These are phyloP conservation scores for Bradysia coprophila DNA, from an alignment of 1,140 invertebrate genomes.

Conservation along the genomic window DNA sequence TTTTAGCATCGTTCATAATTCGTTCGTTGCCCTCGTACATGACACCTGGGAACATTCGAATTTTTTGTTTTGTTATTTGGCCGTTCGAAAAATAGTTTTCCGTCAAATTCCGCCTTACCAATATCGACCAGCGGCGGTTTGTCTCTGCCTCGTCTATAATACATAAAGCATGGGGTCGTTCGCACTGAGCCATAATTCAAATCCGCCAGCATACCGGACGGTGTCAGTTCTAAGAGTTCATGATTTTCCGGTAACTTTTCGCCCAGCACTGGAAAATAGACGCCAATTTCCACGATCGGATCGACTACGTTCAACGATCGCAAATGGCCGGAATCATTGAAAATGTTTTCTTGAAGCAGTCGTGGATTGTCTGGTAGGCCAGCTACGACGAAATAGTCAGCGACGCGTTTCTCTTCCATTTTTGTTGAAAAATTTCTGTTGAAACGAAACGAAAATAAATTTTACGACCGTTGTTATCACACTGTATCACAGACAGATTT, in stretches of 20 bases:
- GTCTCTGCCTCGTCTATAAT: conserved; percentile 77
- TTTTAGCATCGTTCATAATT: conserved; percentile 84
- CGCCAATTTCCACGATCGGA: conserved; percentile 84
- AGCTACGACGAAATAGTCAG: conserved; percentile 95
- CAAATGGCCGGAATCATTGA: conserved; percentile 58
- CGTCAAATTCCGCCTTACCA: conserved; percentile 37
- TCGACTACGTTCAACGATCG: conserved; percentile 47
- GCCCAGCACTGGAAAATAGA: conserved; percentile 77
- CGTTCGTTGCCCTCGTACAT: conserved; percentile 85
- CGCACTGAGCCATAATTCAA: conserved; percentile 93
- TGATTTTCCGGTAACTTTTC: conserved; percentile 71
- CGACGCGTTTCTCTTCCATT: conserved; percentile 68
- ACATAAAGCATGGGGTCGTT: conserved; percentile 83
- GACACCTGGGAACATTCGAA: conserved; percentile 41
- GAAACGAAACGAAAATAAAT: too few relatives aligned
- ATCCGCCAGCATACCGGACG: conserved; percentile 72
- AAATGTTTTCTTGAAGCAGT: conserved; percentile 61
- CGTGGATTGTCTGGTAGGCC: conserved; percentile 70
- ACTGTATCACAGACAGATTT: too few relatives aligned
- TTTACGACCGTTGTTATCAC: too few relatives aligned
- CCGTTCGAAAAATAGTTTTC: background rate
- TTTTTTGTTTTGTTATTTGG: background rate
- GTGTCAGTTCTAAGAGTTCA: conserved; percentile 67
- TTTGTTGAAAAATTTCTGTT: too few relatives aligned
- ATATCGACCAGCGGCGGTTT: conserved; percentile 95